Evolutionary conservation across 1,140 invertebrate genomes (phyloP).

Genomic region (Phenacoccus solenopsis): DNA sequence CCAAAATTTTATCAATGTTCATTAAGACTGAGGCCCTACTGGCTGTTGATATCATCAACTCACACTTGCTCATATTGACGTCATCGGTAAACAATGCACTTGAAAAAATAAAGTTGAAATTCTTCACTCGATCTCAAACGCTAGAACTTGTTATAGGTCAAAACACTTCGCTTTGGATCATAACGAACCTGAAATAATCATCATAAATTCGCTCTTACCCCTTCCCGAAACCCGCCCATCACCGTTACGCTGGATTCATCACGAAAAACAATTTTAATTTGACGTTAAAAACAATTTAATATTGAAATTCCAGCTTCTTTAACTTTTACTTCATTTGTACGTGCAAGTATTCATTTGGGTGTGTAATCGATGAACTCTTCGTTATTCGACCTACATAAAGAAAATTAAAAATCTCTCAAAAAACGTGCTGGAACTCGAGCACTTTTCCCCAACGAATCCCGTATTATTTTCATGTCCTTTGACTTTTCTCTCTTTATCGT

Average conservation of each 20-base stretch:
- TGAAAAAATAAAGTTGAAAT: no score
- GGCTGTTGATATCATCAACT: no score
- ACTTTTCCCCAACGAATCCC: background rate
- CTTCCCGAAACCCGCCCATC: background rate
- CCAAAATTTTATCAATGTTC: no score
- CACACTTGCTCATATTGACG: no score
- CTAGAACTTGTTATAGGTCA: no score
- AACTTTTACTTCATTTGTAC: constrained; percentile 8
- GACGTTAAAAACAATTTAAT: background rate
- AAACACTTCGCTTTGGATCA: no score
- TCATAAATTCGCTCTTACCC: no score
- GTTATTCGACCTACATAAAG: constrained; percentile 14
- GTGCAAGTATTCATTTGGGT: constrained; percentile 7
- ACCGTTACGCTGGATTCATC: background rate
- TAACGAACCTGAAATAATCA: no score
- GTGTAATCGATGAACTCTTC: background rate
- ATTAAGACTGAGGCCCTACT: no score
- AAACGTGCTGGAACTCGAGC: constrained; percentile 8
- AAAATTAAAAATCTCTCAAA: constrained; percentile 17
- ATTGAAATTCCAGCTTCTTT: constrained; percentile 2
- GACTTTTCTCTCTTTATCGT: constrained; percentile 6
- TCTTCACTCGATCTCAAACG: no score
- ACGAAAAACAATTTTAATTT: background rate
- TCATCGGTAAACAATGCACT: no score
- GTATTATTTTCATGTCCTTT: constrained; percentile 8